phyloP scores from a whole-genome alignment of 2,113 vertebrate species.

The Corythornis madagascariensis region DNA sequence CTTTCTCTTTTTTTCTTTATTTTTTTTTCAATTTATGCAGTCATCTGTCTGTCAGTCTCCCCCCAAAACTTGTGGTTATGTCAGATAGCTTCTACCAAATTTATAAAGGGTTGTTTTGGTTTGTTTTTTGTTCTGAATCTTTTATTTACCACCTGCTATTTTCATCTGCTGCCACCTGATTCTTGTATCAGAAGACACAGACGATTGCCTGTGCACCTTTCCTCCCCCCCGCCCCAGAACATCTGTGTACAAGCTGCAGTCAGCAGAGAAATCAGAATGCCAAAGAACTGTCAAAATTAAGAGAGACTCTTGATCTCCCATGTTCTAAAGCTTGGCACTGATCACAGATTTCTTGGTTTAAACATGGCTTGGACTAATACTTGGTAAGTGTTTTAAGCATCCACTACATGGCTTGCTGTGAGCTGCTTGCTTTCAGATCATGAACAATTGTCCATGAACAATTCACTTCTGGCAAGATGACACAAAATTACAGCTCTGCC shows the following conservation, averaged over 20 bases:
- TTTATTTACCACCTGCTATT: constrained; percentile 3
- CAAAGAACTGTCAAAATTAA: not conserved
- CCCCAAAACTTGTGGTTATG: not conserved
- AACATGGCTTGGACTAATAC: not conserved
- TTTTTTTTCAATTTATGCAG: not conserved
- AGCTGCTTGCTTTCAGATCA: not conserved
- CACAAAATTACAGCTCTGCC: not conserved
- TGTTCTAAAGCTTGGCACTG: not conserved
- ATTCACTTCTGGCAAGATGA: not conserved
- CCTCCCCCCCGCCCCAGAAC: not conserved
- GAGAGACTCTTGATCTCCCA: not conserved
- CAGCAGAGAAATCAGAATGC: not conserved
- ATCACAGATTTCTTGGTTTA: not conserved
- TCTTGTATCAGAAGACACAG: not conserved
- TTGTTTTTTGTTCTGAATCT: not conserved
- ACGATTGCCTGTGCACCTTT: not conserved
- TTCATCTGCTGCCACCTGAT: not conserved
- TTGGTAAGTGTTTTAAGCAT: not conserved
- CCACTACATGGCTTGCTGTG: not conserved
- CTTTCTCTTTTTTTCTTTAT: too few relatives aligned
- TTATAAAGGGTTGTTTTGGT: not conserved
- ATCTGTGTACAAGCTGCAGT: not conserved
- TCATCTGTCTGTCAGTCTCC: not conserved
- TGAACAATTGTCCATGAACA: not conserved
- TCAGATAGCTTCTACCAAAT: not conserved